Evolutionary conservation across 2,888 invertebrate species (phyloP), one percentile per base, ranked within the genome.

Genomic region (Cryptophagus acutangulus): DNA sequence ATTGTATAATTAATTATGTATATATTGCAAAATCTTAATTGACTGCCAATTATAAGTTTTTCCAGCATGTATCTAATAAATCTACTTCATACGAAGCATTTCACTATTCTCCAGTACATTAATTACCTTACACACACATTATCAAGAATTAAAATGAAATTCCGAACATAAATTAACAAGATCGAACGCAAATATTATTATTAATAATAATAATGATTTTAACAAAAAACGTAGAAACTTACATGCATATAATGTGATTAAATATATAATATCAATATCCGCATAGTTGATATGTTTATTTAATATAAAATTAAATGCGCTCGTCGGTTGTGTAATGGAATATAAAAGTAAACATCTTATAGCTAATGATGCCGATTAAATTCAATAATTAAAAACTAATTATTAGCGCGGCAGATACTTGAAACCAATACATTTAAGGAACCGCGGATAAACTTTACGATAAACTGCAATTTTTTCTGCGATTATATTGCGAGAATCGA

Each of bases 351-450:
- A 20, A 20, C 24, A 20, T 20, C 24, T 20, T 20, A n/a, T 8
- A 20, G 24, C 24, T 20, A 20, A 26, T 38, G 37, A 36, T 44
- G 40, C 24, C 41, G 47, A 49, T 49, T 45, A 47, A 38, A 29
- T 38, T 36, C 40, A 49, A 31, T 31, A 31, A 50, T 50, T 50
- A 50, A 42, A 46, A 40, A 24, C 40, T 45, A 51, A 51, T 51
- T 48, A 44, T 43, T 48, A 41, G 42, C 48, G 49, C 41, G 30
- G 4, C 20, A n/a, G n/a, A n/a, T n/a, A n/a, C n/a, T n/a, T n/a
- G n/a, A n/a, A n/a, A n/a, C n/a, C n/a, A n/a, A n/a, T n/a, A n/a
- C n/a, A n/a, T n/a, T n/a, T n/a, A n/a, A n/a, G n/a, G n/a, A n/a
- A n/a, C n/a, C n/a, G n/a, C n/a, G n/a, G 26, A 26, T 26, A 26